Conservation (phyloP, 2,888 invertebrate species). For the Drymonia ruficornis region DNA sequence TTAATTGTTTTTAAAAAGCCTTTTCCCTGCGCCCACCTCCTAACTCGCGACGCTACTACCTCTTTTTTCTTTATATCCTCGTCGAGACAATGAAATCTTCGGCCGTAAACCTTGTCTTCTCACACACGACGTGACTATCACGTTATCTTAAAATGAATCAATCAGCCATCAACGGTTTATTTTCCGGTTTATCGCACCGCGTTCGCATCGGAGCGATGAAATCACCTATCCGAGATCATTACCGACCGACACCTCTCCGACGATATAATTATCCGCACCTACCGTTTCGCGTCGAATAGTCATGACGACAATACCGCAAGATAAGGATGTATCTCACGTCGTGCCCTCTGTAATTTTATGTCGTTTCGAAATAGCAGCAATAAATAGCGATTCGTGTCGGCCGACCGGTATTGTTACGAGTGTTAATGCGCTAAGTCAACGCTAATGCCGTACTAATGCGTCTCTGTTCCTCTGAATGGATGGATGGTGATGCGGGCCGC, state of each 20-base stretch:
- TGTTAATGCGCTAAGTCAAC: conserved; percentile 58
- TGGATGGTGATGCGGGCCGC: conserved; percentile 53
- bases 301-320: conserved; percentile 45
- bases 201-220: conserved; percentile 41
- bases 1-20: too few species aligned
- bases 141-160: conserved; percentile 70
- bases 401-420: conserved; percentile 59
- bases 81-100: conserved; percentile 65
- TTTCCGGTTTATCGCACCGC: conserved; percentile 51
- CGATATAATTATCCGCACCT: conserved; percentile 21
- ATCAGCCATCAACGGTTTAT: conserved; percentile 61
- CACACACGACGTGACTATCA: conserved; percentile 59
- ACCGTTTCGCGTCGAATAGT: conserved; percentile 45
- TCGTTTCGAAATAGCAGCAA: conserved; percentile 59
- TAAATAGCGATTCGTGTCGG: conserved; percentile 65
- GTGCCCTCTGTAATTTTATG: conserved; percentile 49
- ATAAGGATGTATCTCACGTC: conserved; percentile 49
- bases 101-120: conserved; percentile 57
- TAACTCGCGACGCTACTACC: conserved; percentile 37
- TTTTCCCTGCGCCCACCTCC: too few species aligned
- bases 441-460: conserved; percentile 60
- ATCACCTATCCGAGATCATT: conserved; percentile 41
- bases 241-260: conserved; percentile 21
- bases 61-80: conserved; percentile 56
- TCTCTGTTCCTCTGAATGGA: conserved; percentile 45